phyloP scores from a whole-genome alignment of 2,113 vertebrate genomes.

The Psephotus haematonotus region DNA sequence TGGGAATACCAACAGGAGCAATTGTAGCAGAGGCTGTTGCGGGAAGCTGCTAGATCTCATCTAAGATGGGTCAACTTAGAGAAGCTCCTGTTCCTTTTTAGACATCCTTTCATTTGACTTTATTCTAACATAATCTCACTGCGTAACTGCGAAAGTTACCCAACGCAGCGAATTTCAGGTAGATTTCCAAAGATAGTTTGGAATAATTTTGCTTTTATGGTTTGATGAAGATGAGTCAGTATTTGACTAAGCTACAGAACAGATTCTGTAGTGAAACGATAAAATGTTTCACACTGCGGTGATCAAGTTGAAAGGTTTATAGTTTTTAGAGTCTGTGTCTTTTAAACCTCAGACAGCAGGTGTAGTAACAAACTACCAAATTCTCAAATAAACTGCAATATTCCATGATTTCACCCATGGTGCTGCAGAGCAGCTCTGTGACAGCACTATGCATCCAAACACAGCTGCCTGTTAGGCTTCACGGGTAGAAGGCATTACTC shows the following conservation, averaged over 20 bases:
- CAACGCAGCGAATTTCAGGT: neutral
- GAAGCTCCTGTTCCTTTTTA: neutral
- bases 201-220: conserved; percentile 2
- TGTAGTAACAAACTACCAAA: conserved; percentile 72
- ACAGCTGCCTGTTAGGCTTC: conserved; percentile 49
- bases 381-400: conserved; percentile 74
- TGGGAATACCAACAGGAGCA: neutral
- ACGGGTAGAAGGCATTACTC: neutral
- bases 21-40: neutral
- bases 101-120: neutral
- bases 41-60: neutral
- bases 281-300: conserved; percentile 22
- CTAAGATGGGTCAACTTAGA: neutral
- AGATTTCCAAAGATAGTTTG: conserved; percentile 12
- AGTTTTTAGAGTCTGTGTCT: conserved; percentile 63
- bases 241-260: conserved; percentile 7
- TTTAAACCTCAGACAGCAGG: conserved; percentile 71
- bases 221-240: conserved; percentile 47
- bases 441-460: conserved; percentile 71
- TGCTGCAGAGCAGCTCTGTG: conserved; percentile 74
- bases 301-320: conserved; percentile 56
- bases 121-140: neutral
- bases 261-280: neutral
- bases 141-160: neutral
- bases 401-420: conserved; percentile 79